Conservation (phyloP, 2,888 invertebrate genomes). For the Ophraella communa region DNA sequence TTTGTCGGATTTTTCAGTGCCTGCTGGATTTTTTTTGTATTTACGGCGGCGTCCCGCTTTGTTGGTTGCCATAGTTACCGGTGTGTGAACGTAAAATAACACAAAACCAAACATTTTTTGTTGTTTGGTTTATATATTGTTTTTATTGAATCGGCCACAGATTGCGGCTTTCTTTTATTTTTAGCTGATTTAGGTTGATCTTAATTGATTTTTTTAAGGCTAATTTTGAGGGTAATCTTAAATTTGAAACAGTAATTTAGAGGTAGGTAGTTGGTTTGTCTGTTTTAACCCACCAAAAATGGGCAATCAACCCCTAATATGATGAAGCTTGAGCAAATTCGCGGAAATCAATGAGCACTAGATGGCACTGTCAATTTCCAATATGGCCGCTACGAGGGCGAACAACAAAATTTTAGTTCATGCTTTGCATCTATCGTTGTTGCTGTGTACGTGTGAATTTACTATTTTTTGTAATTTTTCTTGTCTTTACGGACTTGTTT, state of each 20-base stretch:
- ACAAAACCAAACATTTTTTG: slow-evolving; percentile 36
- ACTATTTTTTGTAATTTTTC: too few relatives aligned
- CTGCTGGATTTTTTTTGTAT: slow-evolving; percentile 54
- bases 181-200: neutral
- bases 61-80: slow-evolving; percentile 57
- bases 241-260: neutral
- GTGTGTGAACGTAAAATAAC: slow-evolving; percentile 57
- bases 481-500: too few relatives aligned
- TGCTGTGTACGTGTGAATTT: too few relatives aligned
- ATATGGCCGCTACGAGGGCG: too few relatives aligned
- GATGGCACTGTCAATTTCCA: too few relatives aligned
- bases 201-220: neutral
- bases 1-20: slow-evolving; percentile 51
- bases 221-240: neutral
- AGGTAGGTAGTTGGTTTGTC: too few relatives aligned
- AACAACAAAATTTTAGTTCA: too few relatives aligned
- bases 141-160: slow-evolving; percentile 4
- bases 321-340: too few relatives aligned
- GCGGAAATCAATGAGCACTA: too few relatives aligned
- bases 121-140: neutral
- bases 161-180: neutral
- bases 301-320: too few relatives aligned
- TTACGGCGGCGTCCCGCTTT: slow-evolving; percentile 59
- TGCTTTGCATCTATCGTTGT: too few relatives aligned
- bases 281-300: too few relatives aligned